Conservation (phyloP, 2,113 vertebrate genomes). For the Mormyrus lacerda region DNA sequence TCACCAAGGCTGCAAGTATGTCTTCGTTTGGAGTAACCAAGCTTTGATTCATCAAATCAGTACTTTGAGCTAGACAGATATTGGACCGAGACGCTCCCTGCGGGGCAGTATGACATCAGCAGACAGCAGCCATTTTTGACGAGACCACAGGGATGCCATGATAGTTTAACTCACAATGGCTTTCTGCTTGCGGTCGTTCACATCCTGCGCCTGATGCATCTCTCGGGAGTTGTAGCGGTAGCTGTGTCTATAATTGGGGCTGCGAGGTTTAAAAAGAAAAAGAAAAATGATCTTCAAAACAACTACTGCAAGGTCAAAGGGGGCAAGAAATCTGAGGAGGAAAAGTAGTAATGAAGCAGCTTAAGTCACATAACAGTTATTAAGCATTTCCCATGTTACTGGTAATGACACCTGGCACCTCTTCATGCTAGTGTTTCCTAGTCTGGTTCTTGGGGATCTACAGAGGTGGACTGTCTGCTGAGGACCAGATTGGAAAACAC, state of each 20-base stretch:
- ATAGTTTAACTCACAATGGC: conserved; percentile 51
- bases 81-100: background rate
- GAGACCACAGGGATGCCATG: background rate
- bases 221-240: conserved; percentile 41
- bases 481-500: background rate
- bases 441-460: background rate
- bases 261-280: background rate
- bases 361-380: background rate
- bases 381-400: background rate
- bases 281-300: background rate
- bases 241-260: background rate
- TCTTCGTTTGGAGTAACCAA: background rate
- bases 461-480: background rate
- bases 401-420: background rate
- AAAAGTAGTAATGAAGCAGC: background rate
- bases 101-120: background rate
- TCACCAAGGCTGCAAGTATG: background rate
- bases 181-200: conserved; percentile 52
- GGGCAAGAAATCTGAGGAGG: background rate
- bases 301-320: background rate
- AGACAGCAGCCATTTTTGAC: background rate
- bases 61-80: background rate
- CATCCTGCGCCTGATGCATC: conserved; percentile 37
- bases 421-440: background rate
- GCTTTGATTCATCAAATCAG: background rate